Evolutionary conservation across 92 coral and sea anemone genomes (phyloP).

Genomic region (Phenganax subtilis): DNA sequence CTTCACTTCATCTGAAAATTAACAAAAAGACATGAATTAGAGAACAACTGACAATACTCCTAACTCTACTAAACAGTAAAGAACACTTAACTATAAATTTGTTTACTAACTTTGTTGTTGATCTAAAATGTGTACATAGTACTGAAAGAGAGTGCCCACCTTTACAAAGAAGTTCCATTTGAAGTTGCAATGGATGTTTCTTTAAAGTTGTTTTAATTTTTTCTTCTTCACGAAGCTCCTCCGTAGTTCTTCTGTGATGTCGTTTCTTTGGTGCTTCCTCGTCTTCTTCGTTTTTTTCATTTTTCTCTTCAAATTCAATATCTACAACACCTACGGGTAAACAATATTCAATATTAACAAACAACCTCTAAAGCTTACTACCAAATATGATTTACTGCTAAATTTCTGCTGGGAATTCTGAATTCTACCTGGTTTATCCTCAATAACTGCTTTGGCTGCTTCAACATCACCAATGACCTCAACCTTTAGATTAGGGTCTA

Average conservation of each 20-base stretch:
- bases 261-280: conserved; percentile 62
- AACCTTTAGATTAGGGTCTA: conserved; percentile 59
- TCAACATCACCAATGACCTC: conserved; percentile 86
- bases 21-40: background rate
- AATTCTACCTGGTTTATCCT: conserved; percentile 61
- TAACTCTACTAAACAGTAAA: background rate
- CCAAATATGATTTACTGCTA: background rate
- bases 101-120: too few species aligned
- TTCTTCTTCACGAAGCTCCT: conserved; percentile 78
- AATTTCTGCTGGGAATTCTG: background rate
- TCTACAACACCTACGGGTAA: conserved; percentile 54
- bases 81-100: too few species aligned
- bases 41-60: background rate
- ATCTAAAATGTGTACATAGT: too few species aligned
- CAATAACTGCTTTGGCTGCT: conserved; percentile 89
- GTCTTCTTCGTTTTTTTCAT: conserved; percentile 68
- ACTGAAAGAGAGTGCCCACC: conserved; percentile 40
- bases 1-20: conserved; percentile 58
- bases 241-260: conserved; percentile 82
- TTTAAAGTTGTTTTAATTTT: conserved; percentile 68
- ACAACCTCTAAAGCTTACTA: background rate
- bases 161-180: conserved; percentile 62
- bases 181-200: conserved; percentile 87
- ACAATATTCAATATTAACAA: background rate
- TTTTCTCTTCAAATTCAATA: conserved; percentile 75